Base-by-base conservation (phyloP, 2,113 vertebrate genomes). In the Amblyornis subalaris region DNA sequence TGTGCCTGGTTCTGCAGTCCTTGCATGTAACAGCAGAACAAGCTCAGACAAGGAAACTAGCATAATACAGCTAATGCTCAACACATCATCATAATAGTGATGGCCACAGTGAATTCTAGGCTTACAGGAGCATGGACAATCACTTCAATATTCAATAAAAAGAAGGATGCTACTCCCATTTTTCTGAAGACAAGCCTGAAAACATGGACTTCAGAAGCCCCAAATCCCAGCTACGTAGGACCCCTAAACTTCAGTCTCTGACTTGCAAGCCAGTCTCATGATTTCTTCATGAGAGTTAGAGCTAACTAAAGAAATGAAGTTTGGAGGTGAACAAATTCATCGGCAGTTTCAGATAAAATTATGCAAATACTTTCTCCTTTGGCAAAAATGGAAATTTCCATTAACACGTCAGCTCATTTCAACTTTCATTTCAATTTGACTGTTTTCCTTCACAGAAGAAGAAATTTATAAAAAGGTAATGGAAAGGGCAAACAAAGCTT, bases 341-440 rank as follows among this genome's bases (percentile, higher is more conserved):
- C 42, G n/a, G 54, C 42, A 73, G 42, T 57, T 94, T 79, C 92
- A 76, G 58, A 61, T 61, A 36, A 76, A 82, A 90, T 91, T 88
- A 88, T 89, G 74, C 40, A 85, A 96, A 79, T 88, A 64, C 18
- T 40, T 85, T 76, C 36, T 88, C 88, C 62, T 78, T 79, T 33
- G 57, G 78, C 70, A 94, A 88, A 91, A 96, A 77, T 16, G 28
- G 61, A 48, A 11, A 76, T 88, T 85, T 93, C 40, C 42, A 76
- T 82, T 89, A 93, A 92, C 77, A 85, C 13, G 1, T 65, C 74
- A 90, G n/a, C 15, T 85, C n/a, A 61, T 85, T 93, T 89, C 71
- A 89, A 65, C 62, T 79, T 85, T 11, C 35, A 58, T 73, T 92
- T 78, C 40, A 47, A 33, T 74, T 29, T 53, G 13, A 76, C 72